Conservation (phyloP, 2,888 invertebrate genomes). For the Saturnia japonica region DNA sequence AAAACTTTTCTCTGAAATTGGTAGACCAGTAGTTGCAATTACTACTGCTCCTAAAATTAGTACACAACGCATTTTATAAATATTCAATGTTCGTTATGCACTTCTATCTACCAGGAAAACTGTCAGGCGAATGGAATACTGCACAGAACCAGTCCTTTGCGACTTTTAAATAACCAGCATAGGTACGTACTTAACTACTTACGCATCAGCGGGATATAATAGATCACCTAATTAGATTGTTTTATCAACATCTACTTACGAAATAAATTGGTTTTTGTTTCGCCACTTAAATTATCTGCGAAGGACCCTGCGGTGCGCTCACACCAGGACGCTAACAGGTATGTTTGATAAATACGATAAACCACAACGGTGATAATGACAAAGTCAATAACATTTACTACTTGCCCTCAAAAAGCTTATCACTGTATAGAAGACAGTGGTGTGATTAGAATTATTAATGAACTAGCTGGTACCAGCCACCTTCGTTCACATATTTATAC, state of each 20-base stretch:
- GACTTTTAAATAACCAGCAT: constrained; percentile 20
- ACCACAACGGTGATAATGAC: constrained; percentile 21
- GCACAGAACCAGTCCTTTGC: not conserved
- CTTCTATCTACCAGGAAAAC: constrained; percentile 1
- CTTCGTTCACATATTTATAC: not conserved
- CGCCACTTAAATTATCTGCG: constrained; percentile 50
- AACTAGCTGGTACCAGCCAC: not conserved
- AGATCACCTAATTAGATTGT: constrained; percentile 46
- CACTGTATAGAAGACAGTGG: not conserved
- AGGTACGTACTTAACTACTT: constrained; percentile 4
- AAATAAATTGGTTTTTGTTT: constrained; percentile 52
- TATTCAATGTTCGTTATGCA: constrained; percentile 24
- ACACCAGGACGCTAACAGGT: constrained; percentile 34
- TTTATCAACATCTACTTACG: constrained; percentile 51
- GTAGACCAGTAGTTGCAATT: constrained; percentile 38
- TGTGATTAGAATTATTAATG: constrained; percentile 7
- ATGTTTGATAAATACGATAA: constrained; percentile 27
- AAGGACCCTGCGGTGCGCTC: constrained; percentile 51
- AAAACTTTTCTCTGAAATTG: constrained; percentile 35
- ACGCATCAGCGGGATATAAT: constrained; percentile 21
- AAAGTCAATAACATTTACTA: constrained; percentile 28
- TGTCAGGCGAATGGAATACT: constrained; percentile 2
- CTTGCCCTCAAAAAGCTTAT: constrained; percentile 21
- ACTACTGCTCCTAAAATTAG: constrained; percentile 30
- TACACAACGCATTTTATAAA: constrained; percentile 29